Evolutionary conservation across 2,888 invertebrate genomes (phyloP).

Genomic region (Hypercompe scribonia): DNA sequence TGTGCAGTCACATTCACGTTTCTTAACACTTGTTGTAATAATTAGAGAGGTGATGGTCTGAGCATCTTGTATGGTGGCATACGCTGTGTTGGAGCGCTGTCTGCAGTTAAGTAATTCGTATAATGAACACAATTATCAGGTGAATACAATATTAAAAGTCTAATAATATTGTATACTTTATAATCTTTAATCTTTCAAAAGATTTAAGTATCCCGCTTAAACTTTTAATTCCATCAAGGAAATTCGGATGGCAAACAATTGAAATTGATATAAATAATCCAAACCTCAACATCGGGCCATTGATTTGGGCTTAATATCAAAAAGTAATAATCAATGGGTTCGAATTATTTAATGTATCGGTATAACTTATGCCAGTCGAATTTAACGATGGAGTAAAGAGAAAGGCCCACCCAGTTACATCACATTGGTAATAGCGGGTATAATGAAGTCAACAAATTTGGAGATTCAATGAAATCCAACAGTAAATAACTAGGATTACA

Average conservation of each 20-base stretch:
- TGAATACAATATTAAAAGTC: background rate
- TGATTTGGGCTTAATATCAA: conserved; percentile 10
- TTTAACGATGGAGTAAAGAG: conserved; percentile 1
- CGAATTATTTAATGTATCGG: conserved; percentile 18
- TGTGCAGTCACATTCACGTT: conserved; percentile 36
- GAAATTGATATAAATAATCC: conserved; percentile 1
- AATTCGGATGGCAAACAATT: conserved; percentile 6
- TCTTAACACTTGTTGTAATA: conserved; percentile 36
- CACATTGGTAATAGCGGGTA: conserved; percentile 1
- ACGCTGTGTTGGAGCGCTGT: too few relatives aligned
- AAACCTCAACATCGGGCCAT: conserved; percentile 6
- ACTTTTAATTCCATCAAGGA: background rate
- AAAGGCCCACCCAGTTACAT: conserved; percentile 14
- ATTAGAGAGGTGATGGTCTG: conserved; percentile 38
- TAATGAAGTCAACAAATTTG: conserved; percentile 18
- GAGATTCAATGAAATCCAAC: conserved; percentile 7
- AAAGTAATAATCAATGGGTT: conserved; percentile 15
- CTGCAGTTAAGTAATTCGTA: background rate
- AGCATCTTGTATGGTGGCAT: background rate
- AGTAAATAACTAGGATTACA: conserved; percentile 17
- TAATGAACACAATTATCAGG: background rate
- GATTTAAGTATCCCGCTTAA: background rate
- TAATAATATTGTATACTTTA: background rate
- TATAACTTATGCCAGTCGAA: conserved; percentile 9
- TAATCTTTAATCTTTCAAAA: background rate